Evolutionary conservation across 2,113 vertebrate genomes (phyloP).

Genomic region (Oreotrochilus melanogaster): DNA sequence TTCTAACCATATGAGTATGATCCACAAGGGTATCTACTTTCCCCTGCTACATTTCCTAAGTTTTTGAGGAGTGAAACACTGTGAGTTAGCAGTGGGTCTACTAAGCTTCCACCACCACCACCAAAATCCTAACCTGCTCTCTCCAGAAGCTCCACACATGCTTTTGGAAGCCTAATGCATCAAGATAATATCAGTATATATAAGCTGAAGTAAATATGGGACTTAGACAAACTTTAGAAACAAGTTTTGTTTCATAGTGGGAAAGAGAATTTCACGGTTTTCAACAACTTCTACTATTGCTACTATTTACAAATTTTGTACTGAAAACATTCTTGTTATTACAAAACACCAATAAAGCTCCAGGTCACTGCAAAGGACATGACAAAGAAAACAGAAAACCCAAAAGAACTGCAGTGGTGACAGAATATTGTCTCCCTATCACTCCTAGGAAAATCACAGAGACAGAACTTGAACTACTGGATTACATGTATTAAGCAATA

Average conservation of each 20-base stretch:
- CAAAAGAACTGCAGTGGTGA: not conserved
- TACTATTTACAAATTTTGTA: not conserved
- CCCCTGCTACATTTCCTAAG: not conserved
- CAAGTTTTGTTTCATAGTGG: not conserved
- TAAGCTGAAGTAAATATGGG: not conserved
- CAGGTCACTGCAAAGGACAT: rapidly evolving
- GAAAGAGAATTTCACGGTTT: not conserved
- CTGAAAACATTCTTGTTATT: not conserved
- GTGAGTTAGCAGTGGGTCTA: not conserved
- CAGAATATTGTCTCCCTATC: not conserved
- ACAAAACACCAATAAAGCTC: not conserved
- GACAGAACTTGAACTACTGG: not conserved
- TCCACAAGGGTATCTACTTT: not conserved
- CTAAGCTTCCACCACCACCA: not conserved
- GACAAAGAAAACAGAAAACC: not conserved
- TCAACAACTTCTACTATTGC: not conserved
- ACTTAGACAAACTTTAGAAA: not conserved
- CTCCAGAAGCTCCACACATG: not conserved
- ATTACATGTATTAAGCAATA: not conserved
- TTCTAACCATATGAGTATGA: not conserved
- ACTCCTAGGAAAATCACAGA: not conserved
- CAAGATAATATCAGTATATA: not conserved
- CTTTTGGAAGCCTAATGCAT: not conserved
- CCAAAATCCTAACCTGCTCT: not conserved
- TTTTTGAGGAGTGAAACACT: not conserved